Evolutionary conservation across 2,113 vertebrate genomes (phyloP), one percentile per base, ranked within the genome.

Genomic region (Ginglymostoma cirratum): DNA sequence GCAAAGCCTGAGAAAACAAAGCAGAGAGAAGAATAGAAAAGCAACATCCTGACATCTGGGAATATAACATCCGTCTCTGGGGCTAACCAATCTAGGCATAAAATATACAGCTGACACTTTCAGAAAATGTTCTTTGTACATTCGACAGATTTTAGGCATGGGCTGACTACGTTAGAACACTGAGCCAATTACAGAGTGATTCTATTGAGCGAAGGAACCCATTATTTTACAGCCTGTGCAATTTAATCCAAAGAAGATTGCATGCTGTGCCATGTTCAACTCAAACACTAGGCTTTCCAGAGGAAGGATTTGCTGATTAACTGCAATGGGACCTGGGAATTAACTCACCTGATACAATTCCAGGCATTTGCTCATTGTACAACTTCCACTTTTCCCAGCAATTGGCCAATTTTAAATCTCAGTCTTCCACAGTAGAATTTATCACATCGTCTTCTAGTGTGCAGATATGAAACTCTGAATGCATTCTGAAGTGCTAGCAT

Each of bases 221-320:
- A 93, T 66, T 93, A 93, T 93, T 93, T 93, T 93, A 61, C n/a
- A 66, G n/a, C 5, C 89, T 93, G 27, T 61, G 34, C n/a, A 93
- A 92, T 92, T 66, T 61, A 92, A 15, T 92, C 89, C 87, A 83
- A 83, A 42, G 38, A 83, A 19, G 80, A 83, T n/a, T 38, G 21
- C 89, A 93, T 93, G 89, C 89, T 93, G 34, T 66, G 89, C 61
- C 89, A 93, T 65, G n/a, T n/a, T 93, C 24, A 38, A 65, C 61
- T 67, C 30, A 66, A 66, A 93, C 52, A 92, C 87, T 92, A 92
- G 55, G 87, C 87, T 61, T 92, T 92, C 87, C 87, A 61, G 55
- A 92, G 87, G 55, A 92, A 92, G 30, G 87, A 34, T 65, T 92
- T 92, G 61, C 87, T 65, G n/a, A 92, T 92, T 92, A 92, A 55